Percentiles rank a stretch among this genome's conserved stretches.
Conservation (phyloP, 2,797 vertebrate species). For the Muraenolepis orangiensis region DNA sequence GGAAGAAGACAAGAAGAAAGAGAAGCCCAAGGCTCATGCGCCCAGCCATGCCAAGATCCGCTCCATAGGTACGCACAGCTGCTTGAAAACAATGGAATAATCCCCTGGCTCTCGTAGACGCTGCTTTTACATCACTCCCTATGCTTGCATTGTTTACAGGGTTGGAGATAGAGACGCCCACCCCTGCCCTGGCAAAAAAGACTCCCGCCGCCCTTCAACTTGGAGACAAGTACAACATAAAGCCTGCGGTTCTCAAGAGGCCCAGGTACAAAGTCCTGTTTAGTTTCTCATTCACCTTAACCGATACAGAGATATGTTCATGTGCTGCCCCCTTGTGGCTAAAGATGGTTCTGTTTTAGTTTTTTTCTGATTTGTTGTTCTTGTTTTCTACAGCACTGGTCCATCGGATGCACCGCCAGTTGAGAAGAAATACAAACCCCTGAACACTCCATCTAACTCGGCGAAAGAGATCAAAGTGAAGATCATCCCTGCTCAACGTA, state of each 20-base stretch:
- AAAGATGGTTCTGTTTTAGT: not conserved
- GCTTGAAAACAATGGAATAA: not conserved
- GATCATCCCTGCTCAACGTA: conserved; percentile 92
- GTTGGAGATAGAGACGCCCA: conserved; percentile 84
- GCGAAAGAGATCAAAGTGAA: conserved; percentile 98
- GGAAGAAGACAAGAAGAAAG: conserved; percentile 86
- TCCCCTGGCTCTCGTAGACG: not conserved
- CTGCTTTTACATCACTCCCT: not conserved
- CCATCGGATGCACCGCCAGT: conserved; percentile 69
- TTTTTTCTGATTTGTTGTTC: not conserved
- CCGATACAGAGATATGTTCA: not conserved
- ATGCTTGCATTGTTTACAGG: conserved; percentile 59
- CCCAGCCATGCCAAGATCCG: conserved; percentile 94
- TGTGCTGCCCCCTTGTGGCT: conserved; percentile 12
- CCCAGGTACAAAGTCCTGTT: conserved; percentile 71
- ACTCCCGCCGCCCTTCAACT: conserved; percentile 66
- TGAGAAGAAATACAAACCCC: conserved; percentile 96
- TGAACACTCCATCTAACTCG: conserved; percentile 87
- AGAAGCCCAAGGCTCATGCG: conserved; percentile 90
- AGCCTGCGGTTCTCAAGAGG: conserved; percentile 87
- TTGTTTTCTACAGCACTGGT: conserved; percentile 38
- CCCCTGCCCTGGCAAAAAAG: conserved; percentile 80
- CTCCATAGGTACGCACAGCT: conserved; percentile 79
- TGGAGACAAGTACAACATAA: conserved; percentile 91
- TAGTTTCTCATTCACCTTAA: not conserved